A percentile compares a stretch with the other conserved stretches of the same genome.
Conservation (phyloP, 2,888 invertebrate species). For the Drosophila greeni region DNA sequence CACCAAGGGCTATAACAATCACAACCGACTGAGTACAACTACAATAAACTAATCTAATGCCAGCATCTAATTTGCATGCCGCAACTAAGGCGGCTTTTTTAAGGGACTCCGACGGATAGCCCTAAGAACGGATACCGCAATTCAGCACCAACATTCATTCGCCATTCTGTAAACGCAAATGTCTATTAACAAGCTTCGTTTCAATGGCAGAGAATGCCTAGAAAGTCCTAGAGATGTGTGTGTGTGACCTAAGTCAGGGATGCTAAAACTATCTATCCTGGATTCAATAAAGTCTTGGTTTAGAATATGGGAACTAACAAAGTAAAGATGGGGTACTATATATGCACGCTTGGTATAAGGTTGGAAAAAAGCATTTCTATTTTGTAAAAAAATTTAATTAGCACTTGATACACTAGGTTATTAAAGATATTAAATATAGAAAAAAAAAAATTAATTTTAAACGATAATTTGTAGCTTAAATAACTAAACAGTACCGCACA, state of each 20-base stretch:
- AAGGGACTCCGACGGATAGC: constrained; percentile 44
- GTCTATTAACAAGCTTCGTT: constrained; percentile 43
- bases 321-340: neutral
- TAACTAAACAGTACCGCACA: neutral
- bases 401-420: too few relatives aligned
- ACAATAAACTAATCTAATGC: constrained; percentile 54
- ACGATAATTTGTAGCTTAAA: neutral
- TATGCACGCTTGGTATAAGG: neutral
- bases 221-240: constrained; percentile 11
- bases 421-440: neutral
- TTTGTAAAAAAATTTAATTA: too few relatives aligned
- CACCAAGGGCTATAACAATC: constrained; percentile 55
- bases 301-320: too few relatives aligned
- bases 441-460: neutral
- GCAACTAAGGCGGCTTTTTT: constrained; percentile 49
- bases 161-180: constrained; percentile 36
- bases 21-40: constrained; percentile 27
- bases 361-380: too few relatives aligned
- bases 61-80: constrained; percentile 46
- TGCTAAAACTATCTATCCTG: too few relatives aligned
- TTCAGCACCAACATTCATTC: constrained; percentile 15
- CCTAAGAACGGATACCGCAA: constrained; percentile 38
- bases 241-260: neutral
- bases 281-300: neutral
- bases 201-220: constrained; percentile 33